Conservation (phyloP, 2,113 vertebrate species). For the Hippocampus guttulatus region DNA sequence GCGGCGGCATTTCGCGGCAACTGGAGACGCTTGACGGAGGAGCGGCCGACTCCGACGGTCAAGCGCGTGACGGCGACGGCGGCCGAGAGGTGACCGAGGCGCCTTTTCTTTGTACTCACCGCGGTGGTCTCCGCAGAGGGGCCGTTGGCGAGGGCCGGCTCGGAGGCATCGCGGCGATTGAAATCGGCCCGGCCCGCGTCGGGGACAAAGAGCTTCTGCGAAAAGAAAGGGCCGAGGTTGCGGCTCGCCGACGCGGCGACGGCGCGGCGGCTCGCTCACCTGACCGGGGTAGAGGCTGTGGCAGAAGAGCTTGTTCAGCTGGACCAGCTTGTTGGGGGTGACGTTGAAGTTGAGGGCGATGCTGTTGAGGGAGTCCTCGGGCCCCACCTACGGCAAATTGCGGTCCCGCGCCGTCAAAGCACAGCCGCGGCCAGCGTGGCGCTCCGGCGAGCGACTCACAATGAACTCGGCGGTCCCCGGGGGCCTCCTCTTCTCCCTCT, state of each 20-base stretch:
- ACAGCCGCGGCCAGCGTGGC: not conserved
- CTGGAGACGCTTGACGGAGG: too few relatives aligned
- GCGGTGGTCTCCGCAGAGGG: conserved; percentile 73
- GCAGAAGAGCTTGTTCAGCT: conserved; percentile 91
- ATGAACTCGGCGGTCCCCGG: conserved; percentile 70
- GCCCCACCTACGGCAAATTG: conserved; percentile 75
- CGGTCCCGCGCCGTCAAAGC: not conserved
- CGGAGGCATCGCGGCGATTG: conserved; percentile 42
- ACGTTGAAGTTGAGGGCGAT: conserved; percentile 93
- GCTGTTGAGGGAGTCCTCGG: conserved; percentile 86
- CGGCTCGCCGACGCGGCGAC: too few relatives aligned
- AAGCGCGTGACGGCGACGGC: too few relatives aligned
- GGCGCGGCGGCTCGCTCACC: conserved; percentile 67
- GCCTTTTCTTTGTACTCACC: conserved; percentile 62
- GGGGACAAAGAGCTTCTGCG: conserved; percentile 90
- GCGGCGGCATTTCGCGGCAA: too few relatives aligned
- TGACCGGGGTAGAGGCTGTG: conserved; percentile 90
- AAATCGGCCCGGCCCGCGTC: conserved; percentile 66
- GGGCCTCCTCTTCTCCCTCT: conserved; percentile 67
- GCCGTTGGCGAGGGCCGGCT: conserved; percentile 64
- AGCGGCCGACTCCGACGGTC: too few relatives aligned
- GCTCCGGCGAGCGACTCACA: conserved; percentile 49
- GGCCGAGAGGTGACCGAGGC: too few relatives aligned
- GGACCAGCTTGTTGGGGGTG: conserved; percentile 94
- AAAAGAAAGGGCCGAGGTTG: not conserved